Evolutionary conservation across 2,113 vertebrate species (phyloP), one percentile per base, ranked within the genome.

Genomic region (Cathartes aura): DNA sequence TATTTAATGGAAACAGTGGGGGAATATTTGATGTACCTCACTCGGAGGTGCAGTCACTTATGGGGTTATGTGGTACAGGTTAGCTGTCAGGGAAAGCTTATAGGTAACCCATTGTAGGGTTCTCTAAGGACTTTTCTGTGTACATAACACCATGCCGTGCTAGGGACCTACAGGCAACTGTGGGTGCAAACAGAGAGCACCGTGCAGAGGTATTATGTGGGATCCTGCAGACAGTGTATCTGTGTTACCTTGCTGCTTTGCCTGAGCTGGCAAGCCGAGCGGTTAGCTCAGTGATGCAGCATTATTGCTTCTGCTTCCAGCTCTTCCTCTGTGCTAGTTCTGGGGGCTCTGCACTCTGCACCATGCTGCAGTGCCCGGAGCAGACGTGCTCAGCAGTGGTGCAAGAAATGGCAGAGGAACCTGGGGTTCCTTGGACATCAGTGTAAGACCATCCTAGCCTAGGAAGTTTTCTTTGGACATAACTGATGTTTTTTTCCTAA

Each of bases 111-210:
- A 5, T 12, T 36, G 27, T 12, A 24, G 47, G 17, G 47, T 40
- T 26, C 38, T 56, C 32, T 24, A 20, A n/a, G 32, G 73, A 34
- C 43, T 52, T 85, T 6, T 3, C 8, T 40, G 68, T 16, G 52
- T 13, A 12, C 8, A 4, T 0, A 38, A 70, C 43, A 5, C 55
- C 0, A 4, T 30, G 74, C 50, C 1, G 1, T 19, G 12, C 53
- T 34, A 6, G 74, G 55, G 13, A 66, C 45, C 24, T 53, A 6
- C 4, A 15, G 17, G 42, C 59, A 55, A 4, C 26, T 1, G 1
- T 22, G 55, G 55, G 55, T 8, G 23, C 3, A 0, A 36, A 6
- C 74, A 55, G 83, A 15, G 23, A 40, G 50, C 22, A 5, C 24
- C 11, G 2, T 29, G 71, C 67, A 11, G 58, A 62, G 43, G 6